Evolutionary conservation across 2,888 invertebrate species (phyloP), one percentile per base, ranked within the genome.

Genomic region (Trissoscelio sp.): DNA sequence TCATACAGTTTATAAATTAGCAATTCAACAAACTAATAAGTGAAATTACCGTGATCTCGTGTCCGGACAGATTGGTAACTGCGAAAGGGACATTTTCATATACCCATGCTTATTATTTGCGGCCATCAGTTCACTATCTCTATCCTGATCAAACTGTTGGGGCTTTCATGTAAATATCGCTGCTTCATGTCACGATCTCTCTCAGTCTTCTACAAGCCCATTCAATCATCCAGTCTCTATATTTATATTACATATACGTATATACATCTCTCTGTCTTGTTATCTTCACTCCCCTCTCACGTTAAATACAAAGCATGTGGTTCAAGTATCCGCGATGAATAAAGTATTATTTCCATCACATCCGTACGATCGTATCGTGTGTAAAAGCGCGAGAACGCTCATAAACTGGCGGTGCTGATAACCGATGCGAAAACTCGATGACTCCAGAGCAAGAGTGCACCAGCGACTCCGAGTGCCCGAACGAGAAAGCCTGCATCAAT

Each of bases 401-500:
- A 37, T n/a, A n/a, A 28, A 42, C 4, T 70, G 24, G 22, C 12
- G 51, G 28, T 46, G 37, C 34, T 46, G 20, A 62, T 60, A 70
- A 79, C 66, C 62, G 46, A 69, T 62, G 69, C 44, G 20, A 44
- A 72, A 67, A 46, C 62, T 74, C 67, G 73, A 67, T 84, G 82
- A 84, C 83, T 82, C 92, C 93, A 95, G 96, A 95, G 93, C 95
- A 95, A 93, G 96, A 96, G 95, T 97, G 97, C 93, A 95, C 95
- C 93, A 95, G 95, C 92, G 97, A 97, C 94, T 94, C 95, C 93
- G 97, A 97, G 93, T 98, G 97, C 93, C 95, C 96, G 87, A 95
- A 95, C 93, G 97, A 97, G 93, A 96, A 96, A 93, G 96, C 97
- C 92, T 98, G 97, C 93, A 94, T 97, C 92, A 96, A 96, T 93